Evolutionary conservation across 2,888 invertebrate genomes (phyloP), one percentile per base, ranked within the genome.

Genomic region (Notodonta ziczac): DNA sequence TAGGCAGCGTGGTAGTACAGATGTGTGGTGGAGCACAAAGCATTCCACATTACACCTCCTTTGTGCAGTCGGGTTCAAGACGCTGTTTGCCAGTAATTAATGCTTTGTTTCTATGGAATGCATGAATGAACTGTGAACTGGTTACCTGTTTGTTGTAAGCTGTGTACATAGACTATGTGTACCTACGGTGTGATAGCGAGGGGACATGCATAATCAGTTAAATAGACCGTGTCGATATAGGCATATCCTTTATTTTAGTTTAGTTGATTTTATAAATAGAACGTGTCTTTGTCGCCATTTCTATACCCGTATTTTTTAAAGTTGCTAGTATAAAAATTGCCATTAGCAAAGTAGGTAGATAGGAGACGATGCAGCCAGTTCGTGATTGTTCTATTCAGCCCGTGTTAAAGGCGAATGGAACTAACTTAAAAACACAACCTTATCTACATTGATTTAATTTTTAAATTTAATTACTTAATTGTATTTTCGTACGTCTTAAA

Each of bases 21-120:
- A 73, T 78, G 80, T 54, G 50, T 57, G 61, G 58, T 24, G 61
- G 54, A 71, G 67, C 69, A 74, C 67, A 73, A 70, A 69, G 74
- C 77, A 80, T 82, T 81, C 78, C 76, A 70, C 69, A 73, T 70
- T 75, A 71, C 69, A 68, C 72, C 72, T 60, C 65, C 50, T 57
- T 61, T 55, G 57, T 56, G 54, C 51, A 42, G n/a, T 42, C 42
- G 56, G 39, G 16, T 24, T n/a, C 44, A 16, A 44, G 40, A 40
- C 16, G 14, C 44, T 44, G 24, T 16, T 35, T 44, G 56, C 10
- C 39, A 24, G 56, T 56, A 56, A 56, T 56, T 56, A 56, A 24
- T 16, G 42, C 42, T 16, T 56, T 56, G 55, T 55, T 14, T 42
- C 42, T 10, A 55, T 40, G 44, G 56, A 56, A 56, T 56, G 56